A percentile compares a stretch with the other conserved stretches of the same genome.
phyloP scores from a whole-genome alignment of 1,140 invertebrate genomes.

The Nilaparvata lugens region DNA sequence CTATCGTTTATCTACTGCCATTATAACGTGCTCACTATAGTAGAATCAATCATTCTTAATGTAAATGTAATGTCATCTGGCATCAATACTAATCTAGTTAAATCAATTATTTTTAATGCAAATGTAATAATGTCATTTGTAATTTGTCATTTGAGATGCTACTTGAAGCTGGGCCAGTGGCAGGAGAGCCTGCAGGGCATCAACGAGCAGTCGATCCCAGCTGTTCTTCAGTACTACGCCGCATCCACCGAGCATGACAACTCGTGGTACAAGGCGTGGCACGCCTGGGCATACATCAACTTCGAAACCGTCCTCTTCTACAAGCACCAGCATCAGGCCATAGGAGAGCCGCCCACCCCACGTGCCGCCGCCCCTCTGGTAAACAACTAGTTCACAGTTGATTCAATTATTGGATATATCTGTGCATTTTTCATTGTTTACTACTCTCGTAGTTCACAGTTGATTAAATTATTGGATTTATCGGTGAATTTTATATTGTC shows the following conservation, averaged over 20 bases:
- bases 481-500: no score
- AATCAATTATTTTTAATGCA: no score
- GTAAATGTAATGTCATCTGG: no score
- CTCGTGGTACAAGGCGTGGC: constrained; percentile 94
- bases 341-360: constrained; percentile 31
- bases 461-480: no score
- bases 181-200: constrained; percentile 73
- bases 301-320: constrained; percentile 92
- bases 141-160: constrained; percentile 47
- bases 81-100: no score
- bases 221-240: constrained; percentile 76
- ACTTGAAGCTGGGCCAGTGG: constrained; percentile 86
- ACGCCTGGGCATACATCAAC: constrained; percentile 96
- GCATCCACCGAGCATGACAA: constrained; percentile 82
- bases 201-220: constrained; percentile 66
- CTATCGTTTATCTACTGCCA: no score
- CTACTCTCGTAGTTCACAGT: no score
- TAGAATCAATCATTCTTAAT: no score
- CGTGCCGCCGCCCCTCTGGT: constrained; percentile 30
- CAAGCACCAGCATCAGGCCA: constrained; percentile 49
- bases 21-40: no score
- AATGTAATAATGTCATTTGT: not conserved
- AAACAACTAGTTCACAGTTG: not conserved
- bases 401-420: not conserved
- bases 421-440: no score